Evolutionary conservation across 2,113 vertebrate species (phyloP).

Genomic region (Chascanopsetta lugubris): DNA sequence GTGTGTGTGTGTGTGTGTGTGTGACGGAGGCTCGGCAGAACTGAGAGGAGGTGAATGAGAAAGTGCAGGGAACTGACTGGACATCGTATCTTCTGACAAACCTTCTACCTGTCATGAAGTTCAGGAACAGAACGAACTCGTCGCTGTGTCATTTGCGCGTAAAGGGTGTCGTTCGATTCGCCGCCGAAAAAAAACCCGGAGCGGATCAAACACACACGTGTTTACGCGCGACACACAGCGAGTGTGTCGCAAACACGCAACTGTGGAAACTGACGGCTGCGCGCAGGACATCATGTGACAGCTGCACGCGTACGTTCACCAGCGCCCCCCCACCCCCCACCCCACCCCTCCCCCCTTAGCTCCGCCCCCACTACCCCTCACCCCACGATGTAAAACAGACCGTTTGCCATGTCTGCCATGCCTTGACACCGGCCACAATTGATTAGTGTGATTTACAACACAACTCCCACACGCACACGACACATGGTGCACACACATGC

Average conservation of each 20-base stretch:
- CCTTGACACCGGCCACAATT: conserved; percentile 60
- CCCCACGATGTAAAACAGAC: conserved; percentile 60
- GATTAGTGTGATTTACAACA: conserved; percentile 64
- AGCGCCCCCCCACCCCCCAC: conserved; percentile 17
- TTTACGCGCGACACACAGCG: conserved; percentile 14
- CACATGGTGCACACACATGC: neutral
- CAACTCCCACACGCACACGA: conserved; percentile 15
- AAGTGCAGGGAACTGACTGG: too few relatives aligned
- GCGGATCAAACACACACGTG: conserved; percentile 7
- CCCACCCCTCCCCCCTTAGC: neutral
- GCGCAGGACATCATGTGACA: conserved; percentile 61
- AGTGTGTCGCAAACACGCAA: conserved; percentile 41
- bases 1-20: too few relatives aligned
- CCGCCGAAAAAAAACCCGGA: too few relatives aligned
- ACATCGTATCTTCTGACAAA: too few relatives aligned
- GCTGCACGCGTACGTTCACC: conserved; percentile 23
- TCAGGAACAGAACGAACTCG: too few relatives aligned
- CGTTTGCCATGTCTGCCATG: conserved; percentile 49
- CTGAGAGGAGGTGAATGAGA: too few relatives aligned
- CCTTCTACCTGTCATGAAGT: too few relatives aligned
- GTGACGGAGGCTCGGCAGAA: too few relatives aligned
- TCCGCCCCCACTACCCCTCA: conserved; percentile 4
- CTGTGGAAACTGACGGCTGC: conserved; percentile 62
- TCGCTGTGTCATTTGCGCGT: too few relatives aligned
- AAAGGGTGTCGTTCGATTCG: too few relatives aligned